Evolutionary conservation across 2,888 invertebrate genomes (phyloP).

Genomic region (Agonopterix alstromeriana): DNA sequence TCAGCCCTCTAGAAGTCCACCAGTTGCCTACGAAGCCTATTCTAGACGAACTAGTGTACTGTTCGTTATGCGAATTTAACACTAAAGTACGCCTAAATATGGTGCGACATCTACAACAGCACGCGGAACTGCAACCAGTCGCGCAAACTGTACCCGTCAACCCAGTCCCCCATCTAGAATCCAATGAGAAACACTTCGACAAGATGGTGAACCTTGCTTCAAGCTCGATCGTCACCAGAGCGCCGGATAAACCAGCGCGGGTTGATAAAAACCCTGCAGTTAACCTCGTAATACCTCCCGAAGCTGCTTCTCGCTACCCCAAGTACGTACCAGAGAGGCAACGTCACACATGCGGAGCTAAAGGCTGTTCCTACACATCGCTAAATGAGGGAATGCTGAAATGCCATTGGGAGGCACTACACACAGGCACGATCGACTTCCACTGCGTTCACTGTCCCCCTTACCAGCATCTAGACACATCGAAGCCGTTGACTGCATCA

Average conservation of each 20-base stretch:
- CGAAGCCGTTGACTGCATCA: slow-evolving; percentile 68
- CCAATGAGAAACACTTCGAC: slow-evolving; percentile 88
- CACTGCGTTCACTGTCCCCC: slow-evolving; percentile 85
- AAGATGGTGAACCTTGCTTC: slow-evolving; percentile 90
- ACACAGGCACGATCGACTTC: slow-evolving; percentile 76
- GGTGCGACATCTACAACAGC: slow-evolving; percentile 81
- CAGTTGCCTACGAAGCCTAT: slow-evolving; percentile 80
- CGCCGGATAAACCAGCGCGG: slow-evolving; percentile 25
- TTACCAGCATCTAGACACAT: slow-evolving; percentile 65
- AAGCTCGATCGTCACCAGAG: slow-evolving; percentile 68
- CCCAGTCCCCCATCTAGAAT: slow-evolving; percentile 87
- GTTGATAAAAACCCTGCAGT: slow-evolving; percentile 12
- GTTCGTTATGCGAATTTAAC: slow-evolving; percentile 81
- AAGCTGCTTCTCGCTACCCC: slow-evolving; percentile 46
- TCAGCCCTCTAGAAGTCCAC: slow-evolving; percentile 79
- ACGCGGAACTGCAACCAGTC: slow-evolving; percentile 79
- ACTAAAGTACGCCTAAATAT: slow-evolving; percentile 85
- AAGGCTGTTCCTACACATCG: slow-evolving; percentile 82
- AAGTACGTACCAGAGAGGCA: slow-evolving; percentile 69
- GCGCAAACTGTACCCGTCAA: slow-evolving; percentile 85
- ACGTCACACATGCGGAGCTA: slow-evolving; percentile 84
- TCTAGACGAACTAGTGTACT: slow-evolving; percentile 77
- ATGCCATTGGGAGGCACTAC: slow-evolving; percentile 84
- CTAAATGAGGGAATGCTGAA: slow-evolving; percentile 83
- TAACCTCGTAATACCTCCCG: slow-evolving; percentile 25